Evolutionary conservation across 2,888 invertebrate genomes (phyloP).

Genomic region (Chalcis sispes): DNA sequence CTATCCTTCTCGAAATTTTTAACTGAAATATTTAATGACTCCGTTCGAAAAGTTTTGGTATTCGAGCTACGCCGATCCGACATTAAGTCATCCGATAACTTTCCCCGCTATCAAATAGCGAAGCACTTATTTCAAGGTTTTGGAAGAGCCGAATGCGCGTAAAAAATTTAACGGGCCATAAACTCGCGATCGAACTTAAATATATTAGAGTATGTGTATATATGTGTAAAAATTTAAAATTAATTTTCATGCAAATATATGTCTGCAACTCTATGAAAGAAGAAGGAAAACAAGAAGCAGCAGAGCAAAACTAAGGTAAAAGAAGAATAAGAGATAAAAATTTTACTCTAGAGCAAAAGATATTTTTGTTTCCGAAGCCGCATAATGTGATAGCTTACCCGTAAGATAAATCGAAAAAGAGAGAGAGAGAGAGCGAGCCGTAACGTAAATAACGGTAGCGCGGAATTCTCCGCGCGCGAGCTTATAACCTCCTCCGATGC

Average conservation of each 20-base stretch:
- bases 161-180: no score
- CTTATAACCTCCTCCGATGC: neutral
- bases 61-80: neutral
- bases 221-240: no score
- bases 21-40: no score
- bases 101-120: neutral
- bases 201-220: no score
- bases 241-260: no score
- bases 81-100: neutral
- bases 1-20: no score
- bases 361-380: neutral
- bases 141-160: no score
- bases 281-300: no score
- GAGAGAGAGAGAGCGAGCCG: conserved; percentile 2
- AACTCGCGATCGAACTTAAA: no score
- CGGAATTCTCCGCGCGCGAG: neutral
- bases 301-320: no score
- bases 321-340: neutral
- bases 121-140: neutral
- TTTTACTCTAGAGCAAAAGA: neutral
- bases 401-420: conserved; percentile 4
- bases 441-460: conserved; percentile 37
- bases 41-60: conserved; percentile 4
- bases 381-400: neutral
- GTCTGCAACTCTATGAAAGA: no score